Evolutionary conservation across 2,797 vertebrate genomes (phyloP).

Genomic region (Mormyrops attenuatus): DNA sequence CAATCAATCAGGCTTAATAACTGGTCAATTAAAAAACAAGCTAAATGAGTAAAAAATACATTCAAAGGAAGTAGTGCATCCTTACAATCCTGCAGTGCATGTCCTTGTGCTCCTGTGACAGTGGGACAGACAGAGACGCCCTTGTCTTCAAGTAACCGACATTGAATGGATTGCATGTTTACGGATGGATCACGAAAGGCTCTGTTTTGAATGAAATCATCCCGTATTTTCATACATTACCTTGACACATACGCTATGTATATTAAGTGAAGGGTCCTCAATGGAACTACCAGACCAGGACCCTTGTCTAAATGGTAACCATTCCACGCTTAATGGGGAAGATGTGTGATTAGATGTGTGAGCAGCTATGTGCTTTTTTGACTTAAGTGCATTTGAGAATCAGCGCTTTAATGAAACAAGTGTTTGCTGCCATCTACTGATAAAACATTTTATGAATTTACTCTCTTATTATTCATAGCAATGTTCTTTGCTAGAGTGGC

Average conservation of each 20-base stretch:
- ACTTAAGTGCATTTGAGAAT: background rate
- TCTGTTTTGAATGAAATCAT: background rate
- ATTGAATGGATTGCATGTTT: background rate
- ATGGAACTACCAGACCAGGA: background rate
- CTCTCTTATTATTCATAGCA: background rate
- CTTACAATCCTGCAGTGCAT: background rate
- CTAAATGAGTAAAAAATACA: background rate
- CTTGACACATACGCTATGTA: background rate
- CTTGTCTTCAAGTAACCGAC: background rate
- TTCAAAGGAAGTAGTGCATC: background rate
- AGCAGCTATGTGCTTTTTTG: background rate
- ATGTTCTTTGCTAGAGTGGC: background rate
- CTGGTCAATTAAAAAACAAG: background rate
- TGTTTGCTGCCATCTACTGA: constrained; percentile 25
- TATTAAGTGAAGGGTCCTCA: background rate
- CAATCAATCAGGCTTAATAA: background rate
- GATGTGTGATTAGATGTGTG: background rate
- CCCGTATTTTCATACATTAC: background rate
- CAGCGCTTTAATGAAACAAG: background rate
- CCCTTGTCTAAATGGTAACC: background rate
- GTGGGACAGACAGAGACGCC: background rate
- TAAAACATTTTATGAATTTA: background rate
- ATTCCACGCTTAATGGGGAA: background rate
- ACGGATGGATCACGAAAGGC: background rate
- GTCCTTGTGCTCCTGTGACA: background rate